Percentiles rank a stretch among this genome's conserved stretches.
phyloP scores from a whole-genome alignment of 2,797 vertebrate genomes.

The Amphiprion clarkii region DNA sequence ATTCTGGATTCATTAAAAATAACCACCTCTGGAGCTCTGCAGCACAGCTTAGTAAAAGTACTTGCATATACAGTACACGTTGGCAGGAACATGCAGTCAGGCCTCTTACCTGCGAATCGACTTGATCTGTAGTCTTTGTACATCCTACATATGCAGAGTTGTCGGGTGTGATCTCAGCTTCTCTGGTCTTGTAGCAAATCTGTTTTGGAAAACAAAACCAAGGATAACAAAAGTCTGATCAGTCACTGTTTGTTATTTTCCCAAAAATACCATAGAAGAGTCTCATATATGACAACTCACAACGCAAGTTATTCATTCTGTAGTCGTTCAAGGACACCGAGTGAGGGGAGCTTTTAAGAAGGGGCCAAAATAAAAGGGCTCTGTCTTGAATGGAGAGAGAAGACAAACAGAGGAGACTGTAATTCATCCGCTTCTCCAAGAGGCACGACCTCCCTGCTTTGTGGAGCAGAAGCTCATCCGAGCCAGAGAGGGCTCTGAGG shows the following conservation, averaged over 20 bases:
- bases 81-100: background rate
- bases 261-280: slow-evolving; percentile 33
- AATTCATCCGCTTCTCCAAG: slow-evolving; percentile 66
- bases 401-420: slow-evolving; percentile 67
- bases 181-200: slow-evolving; percentile 48
- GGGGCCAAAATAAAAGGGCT: slow-evolving; percentile 47
- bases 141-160: slow-evolving; percentile 71
- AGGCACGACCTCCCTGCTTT: slow-evolving; percentile 75
- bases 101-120: slow-evolving; percentile 80
- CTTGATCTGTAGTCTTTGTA: slow-evolving; percentile 83
- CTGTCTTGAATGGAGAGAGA: slow-evolving; percentile 64
- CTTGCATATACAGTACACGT: background rate
- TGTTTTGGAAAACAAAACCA: slow-evolving; percentile 71
- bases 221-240: slow-evolving; percentile 48
- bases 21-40: background rate
- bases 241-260: slow-evolving; percentile 42
- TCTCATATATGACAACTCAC: slow-evolving; percentile 15
- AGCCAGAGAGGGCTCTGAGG: slow-evolving; percentile 70
- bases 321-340: slow-evolving; percentile 61
- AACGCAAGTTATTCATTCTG: slow-evolving; percentile 27
- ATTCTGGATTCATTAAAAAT: slow-evolving; percentile 18
- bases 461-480: slow-evolving; percentile 73
- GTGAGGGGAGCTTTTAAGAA: slow-evolving; percentile 42
- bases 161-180: slow-evolving; percentile 49
- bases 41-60: background rate